Evolutionary conservation across 2,797 vertebrate genomes (phyloP).

Genomic region (Spinibarbus caldwelli): DNA sequence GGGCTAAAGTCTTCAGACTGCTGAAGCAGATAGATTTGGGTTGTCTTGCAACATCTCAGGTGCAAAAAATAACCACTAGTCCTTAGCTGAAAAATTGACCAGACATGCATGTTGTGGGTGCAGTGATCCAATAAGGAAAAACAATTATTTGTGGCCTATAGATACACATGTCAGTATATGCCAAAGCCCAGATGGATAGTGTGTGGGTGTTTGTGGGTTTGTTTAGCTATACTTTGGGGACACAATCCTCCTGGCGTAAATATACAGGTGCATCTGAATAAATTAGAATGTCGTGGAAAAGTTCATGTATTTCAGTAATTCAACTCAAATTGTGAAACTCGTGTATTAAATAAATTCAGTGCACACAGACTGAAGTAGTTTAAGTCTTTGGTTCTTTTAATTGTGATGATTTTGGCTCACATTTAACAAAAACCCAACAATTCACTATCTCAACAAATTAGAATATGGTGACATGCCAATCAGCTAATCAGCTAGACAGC

Average conservation of each 20-base stretch:
- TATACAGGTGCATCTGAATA: no score
- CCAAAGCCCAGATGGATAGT: neutral
- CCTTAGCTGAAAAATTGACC: conserved; percentile 5
- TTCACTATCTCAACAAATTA: no score
- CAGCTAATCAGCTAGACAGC: no score
- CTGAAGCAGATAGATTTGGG: neutral
- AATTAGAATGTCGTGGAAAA: no score
- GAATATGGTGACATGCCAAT: no score
- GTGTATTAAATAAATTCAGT: no score
- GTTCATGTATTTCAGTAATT: no score
- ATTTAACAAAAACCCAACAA: no score
- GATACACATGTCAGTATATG: conserved; percentile 7
- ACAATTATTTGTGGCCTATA: conserved; percentile 15
- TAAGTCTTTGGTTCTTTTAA: no score
- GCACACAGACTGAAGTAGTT: no score
- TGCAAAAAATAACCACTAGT: neutral
- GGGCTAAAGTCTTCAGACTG: neutral
- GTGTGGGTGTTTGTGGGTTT: conserved; percentile 1
- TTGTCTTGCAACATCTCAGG: neutral
- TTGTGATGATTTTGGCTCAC: no score
- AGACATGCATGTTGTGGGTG: neutral
- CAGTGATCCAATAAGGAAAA: neutral
- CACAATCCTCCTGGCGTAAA: neutral
- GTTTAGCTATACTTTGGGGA: neutral
- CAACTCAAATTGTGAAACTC: no score